Percentiles rank a stretch among this genome's conserved stretches.
These are phyloP conservation scores for Ianthella basta DNA, from an alignment of 37 sponge, comb jelly and placozoan genomes.

Conservation along the genomic window DNA sequence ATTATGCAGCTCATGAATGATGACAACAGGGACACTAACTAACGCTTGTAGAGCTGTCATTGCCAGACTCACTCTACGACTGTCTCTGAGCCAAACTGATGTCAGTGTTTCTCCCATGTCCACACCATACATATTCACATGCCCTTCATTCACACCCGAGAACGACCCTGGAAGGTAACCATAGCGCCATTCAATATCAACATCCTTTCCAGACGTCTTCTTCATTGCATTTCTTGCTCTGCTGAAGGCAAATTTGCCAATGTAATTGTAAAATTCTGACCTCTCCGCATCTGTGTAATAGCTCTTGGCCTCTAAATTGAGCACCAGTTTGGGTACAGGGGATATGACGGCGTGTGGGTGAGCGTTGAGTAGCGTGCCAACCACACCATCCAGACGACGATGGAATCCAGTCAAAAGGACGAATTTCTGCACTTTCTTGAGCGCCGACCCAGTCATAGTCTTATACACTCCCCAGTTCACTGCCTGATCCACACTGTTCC, in stretches of 20 bases:
- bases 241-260: neutral
- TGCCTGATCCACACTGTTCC: neutral
- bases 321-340: neutral
- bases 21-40: neutral
- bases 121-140: slow-evolving; percentile 2
- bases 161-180: neutral
- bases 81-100: neutral
- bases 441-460: neutral
- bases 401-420: neutral
- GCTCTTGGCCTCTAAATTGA: neutral
- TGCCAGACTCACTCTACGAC: neutral
- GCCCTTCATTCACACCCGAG: neutral
- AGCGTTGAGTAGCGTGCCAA: slow-evolving; percentile 12
- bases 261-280: neutral
- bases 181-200: neutral
- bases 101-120: neutral
- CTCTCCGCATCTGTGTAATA: neutral
- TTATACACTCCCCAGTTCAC: slow-evolving; percentile 2
- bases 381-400: neutral
- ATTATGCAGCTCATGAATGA: neutral
- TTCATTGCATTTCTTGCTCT: neutral
- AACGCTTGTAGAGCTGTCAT: neutral
- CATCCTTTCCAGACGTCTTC: neutral
- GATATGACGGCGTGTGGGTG: neutral
- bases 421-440: slow-evolving; percentile 15